phyloP scores from a whole-genome alignment of 2,888 invertebrate species.

The Agonopterix arenella region DNA sequence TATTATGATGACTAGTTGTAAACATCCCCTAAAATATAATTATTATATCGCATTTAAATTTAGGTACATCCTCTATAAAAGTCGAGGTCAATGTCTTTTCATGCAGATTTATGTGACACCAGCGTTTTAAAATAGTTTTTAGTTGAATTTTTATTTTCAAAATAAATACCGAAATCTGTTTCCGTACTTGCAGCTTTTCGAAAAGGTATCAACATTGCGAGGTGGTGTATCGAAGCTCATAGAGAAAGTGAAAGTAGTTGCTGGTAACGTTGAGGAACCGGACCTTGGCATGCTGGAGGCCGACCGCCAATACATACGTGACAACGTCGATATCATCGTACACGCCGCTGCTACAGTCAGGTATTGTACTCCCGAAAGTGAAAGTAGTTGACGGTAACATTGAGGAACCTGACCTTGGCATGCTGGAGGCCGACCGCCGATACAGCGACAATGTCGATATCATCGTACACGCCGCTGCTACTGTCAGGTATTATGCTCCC shows the following conservation, averaged over 20 bases:
- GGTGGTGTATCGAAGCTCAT: conserved; percentile 78
- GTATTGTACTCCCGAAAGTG: conserved; percentile 70
- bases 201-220: conserved; percentile 79
- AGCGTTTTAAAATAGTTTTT: no score
- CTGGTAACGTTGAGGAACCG: conserved; percentile 82
- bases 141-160: no score
- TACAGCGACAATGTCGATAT: conserved; percentile 82
- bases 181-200: conserved; percentile 83
- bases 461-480: conserved; percentile 89
- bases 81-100: no score
- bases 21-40: no score
- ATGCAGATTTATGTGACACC: no score
- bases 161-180: no score
- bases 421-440: conserved; percentile 80
- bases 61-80: no score
- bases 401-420: conserved; percentile 79
- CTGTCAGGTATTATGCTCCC: conserved; percentile 70
- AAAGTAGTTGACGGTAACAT: conserved; percentile 86
- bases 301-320: conserved; percentile 79
- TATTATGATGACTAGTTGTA: no score
- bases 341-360: conserved; percentile 88
- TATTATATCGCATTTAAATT: no score
- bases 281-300: conserved; percentile 82
- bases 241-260: conserved; percentile 82
- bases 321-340: conserved; percentile 88